phyloP scores from a whole-genome alignment of 2,113 vertebrate species.

The Bubalus kerabau region DNA sequence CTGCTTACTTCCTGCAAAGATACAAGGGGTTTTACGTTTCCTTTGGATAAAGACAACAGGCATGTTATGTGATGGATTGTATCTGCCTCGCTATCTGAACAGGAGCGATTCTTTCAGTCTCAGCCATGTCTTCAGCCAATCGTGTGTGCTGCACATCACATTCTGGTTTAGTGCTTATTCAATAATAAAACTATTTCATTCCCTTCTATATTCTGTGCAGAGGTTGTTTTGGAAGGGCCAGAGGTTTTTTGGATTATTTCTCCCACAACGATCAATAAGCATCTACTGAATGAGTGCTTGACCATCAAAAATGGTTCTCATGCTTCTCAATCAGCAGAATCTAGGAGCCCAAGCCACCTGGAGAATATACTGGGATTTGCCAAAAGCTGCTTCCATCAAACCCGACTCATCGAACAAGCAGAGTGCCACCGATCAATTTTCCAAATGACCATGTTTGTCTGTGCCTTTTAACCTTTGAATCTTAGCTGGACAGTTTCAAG shows the following conservation, averaged over 20 bases:
- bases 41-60: not conserved
- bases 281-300: not conserved
- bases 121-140: not conserved
- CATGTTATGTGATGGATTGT: rapidly evolving
- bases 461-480: not conserved
- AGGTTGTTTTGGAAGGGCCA: not conserved
- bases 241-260: not conserved
- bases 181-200: not conserved
- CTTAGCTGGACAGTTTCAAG: not conserved
- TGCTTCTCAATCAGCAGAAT: not conserved
- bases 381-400: not conserved
- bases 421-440: not conserved
- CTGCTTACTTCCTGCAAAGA: not conserved
- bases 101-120: not conserved
- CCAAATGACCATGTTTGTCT: not conserved
- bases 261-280: not conserved
- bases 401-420: not conserved
- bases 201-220: not conserved
- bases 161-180: not conserved
- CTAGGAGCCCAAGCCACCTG: not conserved
- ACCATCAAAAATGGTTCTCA: not conserved
- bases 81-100: not conserved
- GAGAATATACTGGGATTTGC: not conserved
- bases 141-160: rapidly evolving
- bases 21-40: rapidly evolving